A percentile compares a stretch with the other conserved stretches of the same genome.
phyloP scores from a whole-genome alignment of 2,113 vertebrate species.

The Columbina picui region DNA sequence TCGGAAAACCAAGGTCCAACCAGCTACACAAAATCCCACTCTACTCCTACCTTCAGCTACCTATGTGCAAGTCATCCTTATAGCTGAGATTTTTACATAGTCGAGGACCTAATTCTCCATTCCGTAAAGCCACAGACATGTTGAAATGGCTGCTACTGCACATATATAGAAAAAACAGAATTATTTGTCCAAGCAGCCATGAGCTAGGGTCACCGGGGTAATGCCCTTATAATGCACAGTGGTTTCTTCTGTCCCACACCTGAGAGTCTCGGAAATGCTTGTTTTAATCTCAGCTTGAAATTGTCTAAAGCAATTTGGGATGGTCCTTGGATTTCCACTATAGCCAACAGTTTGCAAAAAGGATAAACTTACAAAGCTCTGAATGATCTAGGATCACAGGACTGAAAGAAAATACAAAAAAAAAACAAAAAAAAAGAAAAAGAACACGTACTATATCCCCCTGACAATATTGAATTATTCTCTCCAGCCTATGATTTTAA shows the following conservation, averaged over 20 bases:
- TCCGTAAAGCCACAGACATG: background rate
- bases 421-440: background rate
- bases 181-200: background rate
- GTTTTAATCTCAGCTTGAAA: background rate
- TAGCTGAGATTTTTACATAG: background rate
- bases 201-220: background rate
- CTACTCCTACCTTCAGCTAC: background rate
- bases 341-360: background rate
- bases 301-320: background rate
- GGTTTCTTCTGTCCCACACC: background rate
- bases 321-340: background rate
- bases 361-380: background rate
- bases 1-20: rapidly evolving
- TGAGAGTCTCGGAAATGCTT: background rate
- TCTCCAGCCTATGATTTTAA: background rate
- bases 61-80: background rate
- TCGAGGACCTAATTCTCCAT: background rate
- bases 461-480: background rate
- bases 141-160: background rate
- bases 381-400: background rate
- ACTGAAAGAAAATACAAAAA: background rate
- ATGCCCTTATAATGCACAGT: background rate
- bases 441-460: background rate
- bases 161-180: background rate
- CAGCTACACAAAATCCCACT: background rate